Evolutionary conservation across 2,888 invertebrate genomes (phyloP).

Genomic region (Axea sp.): DNA sequence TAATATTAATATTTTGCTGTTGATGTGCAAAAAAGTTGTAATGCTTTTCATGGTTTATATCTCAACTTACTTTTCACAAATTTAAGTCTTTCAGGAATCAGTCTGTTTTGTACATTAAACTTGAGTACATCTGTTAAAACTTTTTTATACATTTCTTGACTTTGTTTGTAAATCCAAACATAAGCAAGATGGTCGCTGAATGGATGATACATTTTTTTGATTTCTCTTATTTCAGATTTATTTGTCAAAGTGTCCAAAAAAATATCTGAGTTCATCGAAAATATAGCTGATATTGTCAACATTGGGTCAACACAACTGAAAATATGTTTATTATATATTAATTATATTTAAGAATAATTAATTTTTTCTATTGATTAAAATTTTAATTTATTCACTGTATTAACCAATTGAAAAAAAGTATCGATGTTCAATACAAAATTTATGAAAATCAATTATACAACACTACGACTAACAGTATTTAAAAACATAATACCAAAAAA

Average conservation of each 20-base stretch:
- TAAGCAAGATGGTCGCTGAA: slow-evolving; percentile 84
- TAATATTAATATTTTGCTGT: no score
- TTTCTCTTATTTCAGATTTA: slow-evolving; percentile 80
- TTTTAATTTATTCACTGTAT: no score
- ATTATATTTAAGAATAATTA: background rate
- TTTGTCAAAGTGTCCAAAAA: slow-evolving; percentile 80
- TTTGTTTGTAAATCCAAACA: slow-evolving; percentile 81
- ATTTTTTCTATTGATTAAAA: background rate
- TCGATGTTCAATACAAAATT: no score
- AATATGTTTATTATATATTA: slow-evolving; percentile 34
- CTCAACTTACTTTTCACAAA: no score
- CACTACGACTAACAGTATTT: background rate
- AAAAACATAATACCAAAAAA: slow-evolving; percentile 77
- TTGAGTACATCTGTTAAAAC: slow-evolving; percentile 16
- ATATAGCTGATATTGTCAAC: slow-evolving; percentile 79
- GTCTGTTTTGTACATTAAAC: no score
- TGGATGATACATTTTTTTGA: slow-evolving; percentile 80
- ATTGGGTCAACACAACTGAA: slow-evolving; percentile 81
- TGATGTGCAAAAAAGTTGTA: no score
- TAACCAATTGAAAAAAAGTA: no score
- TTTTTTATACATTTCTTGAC: slow-evolving; percentile 74
- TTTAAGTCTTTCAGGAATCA: no score
- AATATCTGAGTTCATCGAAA: slow-evolving; percentile 81
- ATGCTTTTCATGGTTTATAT: no score
- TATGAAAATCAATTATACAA: no score